These are phyloP conservation scores for Plectropomus leopardus DNA, from an alignment of 2,113 vertebrate genomes.

Conservation along the genomic window DNA sequence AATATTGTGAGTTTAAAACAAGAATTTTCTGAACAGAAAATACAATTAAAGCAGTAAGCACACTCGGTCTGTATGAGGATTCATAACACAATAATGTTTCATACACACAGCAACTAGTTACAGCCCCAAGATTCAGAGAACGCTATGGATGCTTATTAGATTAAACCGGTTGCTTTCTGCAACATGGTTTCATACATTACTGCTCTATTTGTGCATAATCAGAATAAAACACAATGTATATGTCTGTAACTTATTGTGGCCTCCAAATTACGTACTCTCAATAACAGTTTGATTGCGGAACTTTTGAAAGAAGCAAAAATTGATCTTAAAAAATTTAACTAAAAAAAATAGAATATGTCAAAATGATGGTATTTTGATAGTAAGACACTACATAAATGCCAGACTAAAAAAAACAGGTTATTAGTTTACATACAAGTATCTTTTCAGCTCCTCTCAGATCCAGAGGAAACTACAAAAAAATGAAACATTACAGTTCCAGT, in stretches of 20 bases:
- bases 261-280: no score
- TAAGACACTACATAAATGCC: no score
- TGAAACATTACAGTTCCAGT: no score
- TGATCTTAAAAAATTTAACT: no score
- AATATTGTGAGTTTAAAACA: background rate
- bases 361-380: no score
- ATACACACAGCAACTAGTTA: background rate
- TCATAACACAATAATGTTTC: background rate
- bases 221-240: background rate
- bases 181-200: background rate
- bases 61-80: background rate
- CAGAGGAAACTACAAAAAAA: no score
- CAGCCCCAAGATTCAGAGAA: background rate
- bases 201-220: background rate
- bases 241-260: background rate
- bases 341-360: no score
- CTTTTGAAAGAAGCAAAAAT: no score
- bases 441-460: no score
- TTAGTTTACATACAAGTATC: no score
- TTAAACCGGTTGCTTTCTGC: background rate
- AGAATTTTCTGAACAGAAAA: background rate
- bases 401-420: no score
- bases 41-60: background rate
- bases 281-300: no score
- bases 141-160: background rate